Percentiles rank a stretch among this genome's conserved stretches.
Evolutionary conservation across 2,888 invertebrate genomes (phyloP).

Genomic region (Colostygia pectinataria): DNA sequence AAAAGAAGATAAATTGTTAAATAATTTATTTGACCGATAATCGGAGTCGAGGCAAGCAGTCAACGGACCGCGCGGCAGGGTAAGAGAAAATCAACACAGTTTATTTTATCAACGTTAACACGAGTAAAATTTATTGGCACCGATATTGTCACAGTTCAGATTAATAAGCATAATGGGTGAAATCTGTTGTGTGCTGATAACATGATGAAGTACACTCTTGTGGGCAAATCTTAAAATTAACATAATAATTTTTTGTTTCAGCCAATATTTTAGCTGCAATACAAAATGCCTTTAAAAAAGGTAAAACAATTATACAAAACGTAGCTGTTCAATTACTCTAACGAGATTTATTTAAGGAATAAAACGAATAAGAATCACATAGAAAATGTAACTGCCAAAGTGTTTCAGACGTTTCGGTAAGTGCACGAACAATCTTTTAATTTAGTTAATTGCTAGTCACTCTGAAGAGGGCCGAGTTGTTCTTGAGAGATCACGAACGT

Average conservation of each 20-base stretch:
- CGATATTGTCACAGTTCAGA: conserved; percentile 63
- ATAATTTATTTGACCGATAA: conserved; percentile 1
- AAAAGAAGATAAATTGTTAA: too few relatives aligned
- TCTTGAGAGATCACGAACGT: conserved; percentile 81
- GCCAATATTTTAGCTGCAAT: neutral
- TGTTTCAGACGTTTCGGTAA: conserved; percentile 66
- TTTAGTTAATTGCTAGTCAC: conserved; percentile 82
- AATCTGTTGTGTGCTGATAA: conserved; percentile 57
- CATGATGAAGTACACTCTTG: conserved; percentile 39
- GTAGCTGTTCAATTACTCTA: neutral
- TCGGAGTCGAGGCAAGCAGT: conserved; percentile 5
- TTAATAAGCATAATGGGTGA: conserved; percentile 61
- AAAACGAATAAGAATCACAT: conserved; percentile 55
- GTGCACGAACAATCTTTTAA: conserved; percentile 80
- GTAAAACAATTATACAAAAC: too few relatives aligned
- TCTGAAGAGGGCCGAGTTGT: conserved; percentile 76
- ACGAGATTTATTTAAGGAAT: too few relatives aligned
- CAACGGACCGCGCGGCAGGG: conserved; percentile 1
- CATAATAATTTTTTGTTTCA: too few relatives aligned
- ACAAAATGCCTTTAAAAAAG: too few relatives aligned
- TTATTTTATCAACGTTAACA: conserved; percentile 61
- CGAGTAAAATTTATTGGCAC: conserved; percentile 58
- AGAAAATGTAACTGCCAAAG: conserved; percentile 50
- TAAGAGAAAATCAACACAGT: conserved; percentile 35
- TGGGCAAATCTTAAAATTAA: conserved; percentile 6